These are phyloP conservation scores for Camponotus fellah DNA, from an alignment of 2,888 invertebrate genomes.

Conservation along the genomic window DNA sequence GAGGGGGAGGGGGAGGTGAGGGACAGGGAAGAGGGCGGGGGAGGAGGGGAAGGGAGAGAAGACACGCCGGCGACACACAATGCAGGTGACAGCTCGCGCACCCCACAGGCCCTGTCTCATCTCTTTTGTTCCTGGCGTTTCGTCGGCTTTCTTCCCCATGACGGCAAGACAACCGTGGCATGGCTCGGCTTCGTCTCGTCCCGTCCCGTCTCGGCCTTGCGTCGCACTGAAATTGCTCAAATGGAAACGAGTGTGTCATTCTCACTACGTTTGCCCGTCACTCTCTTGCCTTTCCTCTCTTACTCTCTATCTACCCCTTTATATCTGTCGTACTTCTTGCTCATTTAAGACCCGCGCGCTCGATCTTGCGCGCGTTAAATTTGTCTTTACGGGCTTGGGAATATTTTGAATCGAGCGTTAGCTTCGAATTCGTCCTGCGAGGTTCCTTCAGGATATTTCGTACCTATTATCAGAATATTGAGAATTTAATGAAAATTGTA, in stretches of 20 bases:
- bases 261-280: slow-evolving; percentile 77
- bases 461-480: too few relatives aligned
- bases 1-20: background rate
- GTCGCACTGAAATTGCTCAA: slow-evolving; percentile 78
- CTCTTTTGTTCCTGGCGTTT: slow-evolving; percentile 81
- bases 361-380: slow-evolving; percentile 46
- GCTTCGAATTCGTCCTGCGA: background rate
- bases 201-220: slow-evolving; percentile 67
- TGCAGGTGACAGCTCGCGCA: slow-evolving; percentile 83
- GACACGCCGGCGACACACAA: slow-evolving; percentile 77
- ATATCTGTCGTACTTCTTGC: slow-evolving; percentile 19
- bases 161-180: slow-evolving; percentile 76
- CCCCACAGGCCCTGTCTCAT: slow-evolving; percentile 73
- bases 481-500: too few relatives aligned
- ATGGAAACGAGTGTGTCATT: slow-evolving; percentile 80
- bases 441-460: too few relatives aligned
- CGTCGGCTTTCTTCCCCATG: slow-evolving; percentile 79
- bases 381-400: slow-evolving; percentile 2
- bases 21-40: background rate
- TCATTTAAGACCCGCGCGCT: slow-evolving; percentile 49
- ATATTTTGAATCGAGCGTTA: slow-evolving; percentile 2
- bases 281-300: slow-evolving; percentile 47
- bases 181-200: slow-evolving; percentile 55
- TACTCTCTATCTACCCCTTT: slow-evolving; percentile 14
- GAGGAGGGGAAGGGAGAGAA: slow-evolving; percentile 26